Percentiles rank a stretch among this genome's conserved stretches.
phyloP scores from a whole-genome alignment of 2,113 vertebrate genomes.

The Austrofundulus limnaeus region DNA sequence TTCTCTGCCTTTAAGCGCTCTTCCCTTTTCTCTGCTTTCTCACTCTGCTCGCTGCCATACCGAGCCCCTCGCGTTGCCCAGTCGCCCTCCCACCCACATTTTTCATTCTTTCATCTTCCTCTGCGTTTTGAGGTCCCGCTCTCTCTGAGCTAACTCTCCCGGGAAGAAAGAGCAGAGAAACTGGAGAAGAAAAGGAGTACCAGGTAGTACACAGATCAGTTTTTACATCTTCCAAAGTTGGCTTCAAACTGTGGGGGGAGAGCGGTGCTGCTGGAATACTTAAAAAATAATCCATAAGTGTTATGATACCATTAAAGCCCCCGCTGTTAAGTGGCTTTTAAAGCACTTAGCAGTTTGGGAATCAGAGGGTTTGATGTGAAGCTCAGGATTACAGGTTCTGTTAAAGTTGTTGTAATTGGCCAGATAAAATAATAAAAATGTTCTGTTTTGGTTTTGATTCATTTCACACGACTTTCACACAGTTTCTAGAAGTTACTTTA shows the following conservation, averaged over 20 bases:
- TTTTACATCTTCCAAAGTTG: constrained; percentile 65
- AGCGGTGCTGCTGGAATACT: constrained; percentile 63
- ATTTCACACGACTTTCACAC: background rate
- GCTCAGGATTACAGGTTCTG: constrained; percentile 13
- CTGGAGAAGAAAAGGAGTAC: constrained; percentile 23
- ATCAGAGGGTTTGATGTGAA: constrained; percentile 32
- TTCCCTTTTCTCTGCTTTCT: constrained; percentile 73
- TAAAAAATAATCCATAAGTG: constrained; percentile 59
- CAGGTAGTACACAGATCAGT: constrained; percentile 67
- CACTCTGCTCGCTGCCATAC: constrained; percentile 66
- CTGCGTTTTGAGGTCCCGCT: constrained; percentile 24
- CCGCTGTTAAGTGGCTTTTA: constrained; percentile 56
- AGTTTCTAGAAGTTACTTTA: background rate
- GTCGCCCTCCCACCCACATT: constrained; percentile 40
- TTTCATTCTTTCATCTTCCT: constrained; percentile 49
- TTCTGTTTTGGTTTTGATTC: background rate
- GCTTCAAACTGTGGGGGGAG: constrained; percentile 49
- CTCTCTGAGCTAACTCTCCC: constrained; percentile 47
- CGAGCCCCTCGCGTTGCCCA: constrained; percentile 48
- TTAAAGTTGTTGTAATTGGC: constrained; percentile 8
- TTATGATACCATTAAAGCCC: constrained; percentile 53
- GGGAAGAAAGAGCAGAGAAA: constrained; percentile 40
- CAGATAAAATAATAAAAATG: background rate
- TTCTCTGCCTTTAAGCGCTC: constrained; percentile 42
- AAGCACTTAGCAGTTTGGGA: constrained; percentile 46